Evolutionary conservation across 2,888 invertebrate species (phyloP), one percentile per base, ranked within the genome.

Genomic region (Drosophila quasianomalipes): DNA sequence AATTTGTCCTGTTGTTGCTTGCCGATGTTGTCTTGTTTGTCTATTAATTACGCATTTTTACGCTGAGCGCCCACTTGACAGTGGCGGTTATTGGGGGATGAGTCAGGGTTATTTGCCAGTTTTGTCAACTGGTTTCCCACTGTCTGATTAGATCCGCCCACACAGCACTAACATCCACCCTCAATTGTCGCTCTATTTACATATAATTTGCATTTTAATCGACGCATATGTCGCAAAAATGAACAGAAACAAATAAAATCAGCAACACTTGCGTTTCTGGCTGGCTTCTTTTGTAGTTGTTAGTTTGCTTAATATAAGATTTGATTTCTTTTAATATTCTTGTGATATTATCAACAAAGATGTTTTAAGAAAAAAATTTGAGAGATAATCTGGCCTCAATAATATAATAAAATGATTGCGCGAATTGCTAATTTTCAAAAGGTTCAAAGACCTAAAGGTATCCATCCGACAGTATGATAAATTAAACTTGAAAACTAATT

Each of bases 161-260:
- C 71, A 5, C 58, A 49, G 54, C 63, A 55, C 12, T 37, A 10
- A 14, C 31, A 63, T 26, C 68, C 52, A 31, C 59, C 55, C 58
- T 51, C n/a, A 63, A 49, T 39, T 41, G 19, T 10, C 31, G 10
- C 26, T 10, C 65, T 91, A 85, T 92, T 93, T 92, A 86, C 85
- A 77, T 81, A 78, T 73, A 76, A 92, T 93, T 93, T 93, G 91
- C 92, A 92, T 93, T 89, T 92, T 86, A 89, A 90, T 91, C 33
- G 79, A 86, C 88, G 61, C 92, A 93, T 91, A 92, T 92, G 93
- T 86, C 89, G 81, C 73, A 57, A 82, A 80, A 91, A 47, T 47
- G 2, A 9, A 47, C 7, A 47, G 26, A 83, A 70, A 70, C 52
- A 82, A 65, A 61, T 55, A 19, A 26, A 68, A 79, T 76, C 69